Evolutionary conservation across 2,113 vertebrate genomes (phyloP), one percentile per base, ranked within the genome.

Genomic region (Tympanuchus pallidicinctus): DNA sequence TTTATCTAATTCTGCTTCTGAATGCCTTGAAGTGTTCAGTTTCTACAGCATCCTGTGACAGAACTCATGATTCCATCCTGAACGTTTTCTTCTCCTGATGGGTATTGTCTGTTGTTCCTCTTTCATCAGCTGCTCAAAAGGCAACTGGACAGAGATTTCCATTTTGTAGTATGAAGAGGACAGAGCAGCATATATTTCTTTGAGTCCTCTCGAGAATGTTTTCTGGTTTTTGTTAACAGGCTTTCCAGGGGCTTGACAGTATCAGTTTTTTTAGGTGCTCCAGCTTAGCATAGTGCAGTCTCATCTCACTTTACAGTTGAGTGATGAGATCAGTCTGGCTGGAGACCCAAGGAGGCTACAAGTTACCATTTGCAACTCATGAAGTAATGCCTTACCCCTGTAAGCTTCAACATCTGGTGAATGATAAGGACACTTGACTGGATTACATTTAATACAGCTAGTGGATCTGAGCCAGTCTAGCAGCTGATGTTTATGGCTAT

Each of bases 361-460:
- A 64, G 20, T 76, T 27, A 69, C 21, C 19, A 86, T 84, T 66
- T 90, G 45, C 45, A 88, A 34, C 4, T 24, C 18, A 6, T 63
- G n/a, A 74, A 16, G 60, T 89, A 63, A 73, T 82, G 45, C 24
- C 30, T 70, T 76, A 70, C 36, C 54, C 19, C 61, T 38, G 17
- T 43, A 74, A 57, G 24, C 65, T n/a, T 91, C 75, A 74, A 42
- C 19, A 56, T 77, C 67, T 60, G 65, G 15, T 50, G 57, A 78
- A 86, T 47, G 47, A 88, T 86, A 52, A 72, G 76, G 76, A 86
- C 8, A 8, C 30, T 45, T 24, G 13, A 38, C 43, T 74, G 34
- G 42, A 81, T 94, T 89, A 65, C 67, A 74, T 84, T 67, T 50
- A 66, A 79, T 71, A 45, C 77, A 93, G 32, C 34, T 52, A 6